Conservation (phyloP, 2,888 invertebrate species). For the Conops quadrifasciatus region DNA sequence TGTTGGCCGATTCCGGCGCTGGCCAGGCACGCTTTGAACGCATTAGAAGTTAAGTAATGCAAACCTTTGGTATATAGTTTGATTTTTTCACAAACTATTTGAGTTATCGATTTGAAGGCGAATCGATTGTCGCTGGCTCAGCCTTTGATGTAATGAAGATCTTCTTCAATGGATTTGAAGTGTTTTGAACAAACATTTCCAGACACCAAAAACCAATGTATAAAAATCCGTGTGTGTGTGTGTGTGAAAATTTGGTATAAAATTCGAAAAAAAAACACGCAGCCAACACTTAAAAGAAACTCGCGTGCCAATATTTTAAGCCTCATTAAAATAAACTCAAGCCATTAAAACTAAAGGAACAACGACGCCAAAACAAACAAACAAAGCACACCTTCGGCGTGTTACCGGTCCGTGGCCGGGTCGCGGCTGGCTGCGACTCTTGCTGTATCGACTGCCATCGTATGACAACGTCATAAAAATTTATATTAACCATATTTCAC, state of each 20-base stretch:
- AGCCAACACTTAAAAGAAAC: conserved; percentile 19
- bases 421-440: neutral
- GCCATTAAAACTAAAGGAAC: neutral
- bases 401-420: neutral
- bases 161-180: neutral
- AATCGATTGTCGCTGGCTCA: neutral
- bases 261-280: neutral
- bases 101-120: neutral
- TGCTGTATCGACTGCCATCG: conserved; percentile 43
- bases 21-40: neutral
- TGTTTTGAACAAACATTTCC: too few species aligned
- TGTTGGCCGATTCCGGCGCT: neutral
- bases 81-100: conserved; percentile 6
- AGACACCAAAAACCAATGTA: neutral
- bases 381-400: conserved; percentile 14
- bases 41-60: neutral
- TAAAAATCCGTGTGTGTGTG: neutral
- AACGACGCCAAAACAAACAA: conserved; percentile 8
- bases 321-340: conserved; percentile 32
- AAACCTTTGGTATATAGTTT: conserved; percentile 22
- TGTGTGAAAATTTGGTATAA: neutral
- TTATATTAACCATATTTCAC: conserved; percentile 64
- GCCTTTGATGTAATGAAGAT: conserved; percentile 11
- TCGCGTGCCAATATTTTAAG: conserved; percentile 36
- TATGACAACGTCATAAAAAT: conserved; percentile 59